Evolutionary conservation across 2,113 vertebrate species (phyloP).

Genomic region (Hippocampus guttulatus): DNA sequence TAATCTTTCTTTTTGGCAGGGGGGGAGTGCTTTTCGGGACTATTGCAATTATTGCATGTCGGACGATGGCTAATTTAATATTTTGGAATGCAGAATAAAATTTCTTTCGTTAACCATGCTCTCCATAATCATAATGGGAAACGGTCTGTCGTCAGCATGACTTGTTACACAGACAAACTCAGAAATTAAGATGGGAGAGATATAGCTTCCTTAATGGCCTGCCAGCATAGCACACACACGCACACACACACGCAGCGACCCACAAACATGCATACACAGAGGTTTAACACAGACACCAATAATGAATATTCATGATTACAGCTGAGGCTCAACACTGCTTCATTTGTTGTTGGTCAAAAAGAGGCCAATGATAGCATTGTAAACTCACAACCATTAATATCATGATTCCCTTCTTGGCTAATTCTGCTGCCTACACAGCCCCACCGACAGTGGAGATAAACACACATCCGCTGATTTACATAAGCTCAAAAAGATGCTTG

Average conservation of each 20-base stretch:
- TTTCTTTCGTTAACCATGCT: no score
- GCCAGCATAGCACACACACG: conserved; percentile 24
- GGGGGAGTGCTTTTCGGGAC: no score
- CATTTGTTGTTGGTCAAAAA: conserved; percentile 53
- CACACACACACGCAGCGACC: conserved; percentile 12
- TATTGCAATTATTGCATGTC: no score
- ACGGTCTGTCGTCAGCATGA: conserved; percentile 43
- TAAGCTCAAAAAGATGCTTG: conserved; percentile 26
- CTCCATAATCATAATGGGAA: no score
- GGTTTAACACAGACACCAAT: conserved; percentile 29
- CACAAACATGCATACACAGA: conserved; percentile 35
- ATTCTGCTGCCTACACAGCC: conserved; percentile 37
- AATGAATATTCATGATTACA: conserved; percentile 69
- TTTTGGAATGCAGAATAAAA: no score
- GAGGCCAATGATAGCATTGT: conserved; percentile 55
- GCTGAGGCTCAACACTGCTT: conserved; percentile 55
- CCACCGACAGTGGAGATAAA: conserved; percentile 12
- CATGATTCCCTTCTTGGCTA: conserved; percentile 51
- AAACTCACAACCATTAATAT: conserved; percentile 59
- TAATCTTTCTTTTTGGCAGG: no score
- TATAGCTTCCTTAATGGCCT: conserved; percentile 52
- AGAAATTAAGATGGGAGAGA: conserved; percentile 48
- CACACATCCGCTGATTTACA: conserved; percentile 29
- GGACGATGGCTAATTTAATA: no score
- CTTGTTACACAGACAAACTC: conserved; percentile 56